phyloP scores from a whole-genome alignment of 2,113 vertebrate genomes.

The Pyrgilauda ruficollis region DNA sequence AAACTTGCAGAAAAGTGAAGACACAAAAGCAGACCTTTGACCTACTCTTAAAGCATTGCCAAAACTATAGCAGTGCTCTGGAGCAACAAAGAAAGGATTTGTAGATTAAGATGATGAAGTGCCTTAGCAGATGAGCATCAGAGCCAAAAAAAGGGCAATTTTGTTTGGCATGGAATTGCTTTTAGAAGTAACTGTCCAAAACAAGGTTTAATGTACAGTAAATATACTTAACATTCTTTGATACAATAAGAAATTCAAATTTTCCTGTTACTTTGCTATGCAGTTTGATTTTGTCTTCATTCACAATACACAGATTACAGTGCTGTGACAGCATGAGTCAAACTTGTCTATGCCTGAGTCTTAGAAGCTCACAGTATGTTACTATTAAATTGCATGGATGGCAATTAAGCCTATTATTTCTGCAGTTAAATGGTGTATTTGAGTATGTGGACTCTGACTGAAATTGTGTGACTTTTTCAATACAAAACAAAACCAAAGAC shows the following conservation, averaged over 20 bases:
- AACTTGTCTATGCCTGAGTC: neutral
- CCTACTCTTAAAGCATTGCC: neutral
- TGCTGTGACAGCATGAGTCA: neutral
- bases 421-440: neutral
- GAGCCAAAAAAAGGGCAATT: neutral
- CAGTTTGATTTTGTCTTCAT: neutral
- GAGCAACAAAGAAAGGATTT: neutral
- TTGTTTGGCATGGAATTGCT: fast-evolving
- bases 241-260: neutral
- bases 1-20: neutral
- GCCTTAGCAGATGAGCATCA: neutral
- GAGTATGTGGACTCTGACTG: neutral
- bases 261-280: neutral
- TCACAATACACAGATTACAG: neutral
- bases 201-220: neutral
- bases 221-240: neutral
- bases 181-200: neutral
- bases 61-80: neutral
- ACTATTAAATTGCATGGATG: neutral
- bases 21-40: neutral
- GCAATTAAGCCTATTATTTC: neutral
- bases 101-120: neutral
- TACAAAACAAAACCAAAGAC: neutral
- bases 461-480: neutral
- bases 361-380: neutral